Conservation (phyloP, 1,140 invertebrate genomes). For the Elymnias hypermnestra region DNA sequence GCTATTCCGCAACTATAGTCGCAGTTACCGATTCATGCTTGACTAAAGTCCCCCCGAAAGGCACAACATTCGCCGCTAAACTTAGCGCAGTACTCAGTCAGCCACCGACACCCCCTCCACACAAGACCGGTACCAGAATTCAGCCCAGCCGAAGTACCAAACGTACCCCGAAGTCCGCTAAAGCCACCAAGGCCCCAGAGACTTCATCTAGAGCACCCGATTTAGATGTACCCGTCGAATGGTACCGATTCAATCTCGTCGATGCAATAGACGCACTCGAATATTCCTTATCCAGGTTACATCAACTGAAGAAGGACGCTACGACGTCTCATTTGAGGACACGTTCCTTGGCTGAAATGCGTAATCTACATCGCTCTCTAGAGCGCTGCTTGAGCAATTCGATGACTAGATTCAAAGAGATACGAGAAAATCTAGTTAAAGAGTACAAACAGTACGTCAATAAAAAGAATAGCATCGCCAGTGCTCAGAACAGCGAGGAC, state of each 20-base stretch:
- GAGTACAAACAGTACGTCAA: conserved; percentile 60
- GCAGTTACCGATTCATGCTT: conserved; percentile 44
- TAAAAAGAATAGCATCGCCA: conserved; percentile 34
- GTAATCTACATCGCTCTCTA: conserved; percentile 49
- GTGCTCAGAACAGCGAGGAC: conserved; percentile 28
- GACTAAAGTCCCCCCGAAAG: conserved; percentile 30
- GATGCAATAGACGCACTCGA: conserved; percentile 68
- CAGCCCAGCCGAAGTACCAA: conserved; percentile 16
- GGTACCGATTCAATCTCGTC: conserved; percentile 67
- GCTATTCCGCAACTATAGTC: conserved; percentile 73
- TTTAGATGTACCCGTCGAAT: conserved; percentile 59
- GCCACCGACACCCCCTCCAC: conserved; percentile 13
- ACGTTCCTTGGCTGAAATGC: conserved; percentile 58
- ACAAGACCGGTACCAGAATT: conserved; percentile 7
- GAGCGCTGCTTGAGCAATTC: conserved; percentile 58
- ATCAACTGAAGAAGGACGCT: conserved; percentile 60
- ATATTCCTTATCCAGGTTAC: conserved; percentile 55
- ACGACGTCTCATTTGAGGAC: conserved; percentile 49
- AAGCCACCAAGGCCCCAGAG: conserved; percentile 23
- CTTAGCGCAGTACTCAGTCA: conserved; percentile 37
- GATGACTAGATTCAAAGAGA: conserved; percentile 53
- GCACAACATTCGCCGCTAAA: conserved; percentile 50
- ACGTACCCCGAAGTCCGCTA: conserved; percentile 27
- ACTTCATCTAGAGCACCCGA: conserved; percentile 34
- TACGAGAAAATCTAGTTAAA: conserved; percentile 61